phyloP scores from a whole-genome alignment of 2,888 invertebrate genomes.

The Anticlea derivata region DNA sequence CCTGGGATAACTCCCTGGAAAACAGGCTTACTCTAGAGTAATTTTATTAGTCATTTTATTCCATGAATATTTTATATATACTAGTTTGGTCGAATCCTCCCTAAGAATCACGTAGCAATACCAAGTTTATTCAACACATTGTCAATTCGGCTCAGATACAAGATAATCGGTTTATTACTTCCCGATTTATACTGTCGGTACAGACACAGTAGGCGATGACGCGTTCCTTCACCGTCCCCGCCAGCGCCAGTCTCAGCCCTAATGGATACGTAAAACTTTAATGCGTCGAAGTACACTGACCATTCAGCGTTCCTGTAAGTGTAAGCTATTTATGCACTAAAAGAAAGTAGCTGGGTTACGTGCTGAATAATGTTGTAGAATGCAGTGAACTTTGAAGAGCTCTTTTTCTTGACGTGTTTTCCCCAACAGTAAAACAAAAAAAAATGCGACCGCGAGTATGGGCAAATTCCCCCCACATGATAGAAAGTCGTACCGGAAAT shows the following conservation, averaged over 20 bases:
- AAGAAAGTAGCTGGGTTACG: constrained; percentile 12
- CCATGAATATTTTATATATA: no score
- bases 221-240: constrained; percentile 51
- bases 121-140: no score
- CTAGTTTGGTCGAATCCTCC: no score
- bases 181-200: constrained; percentile 2
- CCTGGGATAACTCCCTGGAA: no score
- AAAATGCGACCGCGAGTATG: no score
- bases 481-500: no score
- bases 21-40: no score
- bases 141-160: background rate
- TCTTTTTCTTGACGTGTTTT: no score
- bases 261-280: constrained; percentile 64
- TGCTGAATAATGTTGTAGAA: constrained; percentile 13
- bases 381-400: constrained; percentile 4
- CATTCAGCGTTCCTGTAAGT: constrained; percentile 29
- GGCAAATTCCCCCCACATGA: no score
- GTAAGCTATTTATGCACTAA: constrained; percentile 17
- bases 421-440: no score
- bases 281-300: constrained; percentile 43
- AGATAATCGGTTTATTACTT: constrained; percentile 7
- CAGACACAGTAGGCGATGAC: constrained; percentile 20
- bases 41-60: no score
- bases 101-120: no score
- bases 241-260: constrained; percentile 39